Percentiles rank a stretch among this genome's conserved stretches.
These are phyloP conservation scores for Ricordea florida DNA, from an alignment of 92 coral and sea anemone genomes.

Conservation along the genomic window DNA sequence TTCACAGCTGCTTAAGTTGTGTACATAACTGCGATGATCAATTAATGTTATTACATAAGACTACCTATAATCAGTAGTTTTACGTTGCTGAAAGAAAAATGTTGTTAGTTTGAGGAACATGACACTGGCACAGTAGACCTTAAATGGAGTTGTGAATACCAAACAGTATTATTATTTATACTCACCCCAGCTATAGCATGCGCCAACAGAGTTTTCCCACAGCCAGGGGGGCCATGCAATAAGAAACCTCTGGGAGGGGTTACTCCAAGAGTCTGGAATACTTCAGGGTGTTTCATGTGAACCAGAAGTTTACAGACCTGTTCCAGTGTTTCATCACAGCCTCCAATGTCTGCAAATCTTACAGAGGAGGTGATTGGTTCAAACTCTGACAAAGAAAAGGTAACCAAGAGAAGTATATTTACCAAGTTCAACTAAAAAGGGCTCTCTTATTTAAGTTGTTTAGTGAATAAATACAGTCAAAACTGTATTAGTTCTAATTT, in stretches of 20 bases:
- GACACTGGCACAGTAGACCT: too few species aligned
- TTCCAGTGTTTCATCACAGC: slow-evolving; percentile 82
- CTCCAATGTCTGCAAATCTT: slow-evolving; percentile 90
- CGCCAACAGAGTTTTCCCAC: slow-evolving; percentile 96
- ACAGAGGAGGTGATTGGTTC: slow-evolving; percentile 64
- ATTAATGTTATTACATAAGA: too few species aligned
- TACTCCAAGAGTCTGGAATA: slow-evolving; percentile 88
- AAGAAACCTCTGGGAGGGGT: slow-evolving; percentile 97
- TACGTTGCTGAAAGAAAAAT: too few species aligned
- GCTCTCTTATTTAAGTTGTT: not conserved
- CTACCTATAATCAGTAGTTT: too few species aligned
- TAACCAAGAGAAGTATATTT: not conserved
- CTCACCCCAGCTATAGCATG: slow-evolving; percentile 98
- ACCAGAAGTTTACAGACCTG: slow-evolving; percentile 91
- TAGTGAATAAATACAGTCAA: too few species aligned
- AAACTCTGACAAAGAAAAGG: slow-evolving; percentile 40
- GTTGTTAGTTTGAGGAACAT: too few species aligned
- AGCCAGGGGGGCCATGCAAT: slow-evolving; percentile 99
- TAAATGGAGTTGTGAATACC: too few species aligned
- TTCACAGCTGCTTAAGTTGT: too few species aligned
- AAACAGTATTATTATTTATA: too few species aligned
- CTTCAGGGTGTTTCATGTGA: slow-evolving; percentile 97
- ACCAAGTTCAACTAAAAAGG: not conserved
- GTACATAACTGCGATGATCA: too few species aligned
- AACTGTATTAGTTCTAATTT: too few species aligned